Evolutionary conservation across 64 coral and sea anemone genomes (phyloP), one percentile per base, ranked within the genome.

Genomic region (Hydrozoanthus tunicans): DNA sequence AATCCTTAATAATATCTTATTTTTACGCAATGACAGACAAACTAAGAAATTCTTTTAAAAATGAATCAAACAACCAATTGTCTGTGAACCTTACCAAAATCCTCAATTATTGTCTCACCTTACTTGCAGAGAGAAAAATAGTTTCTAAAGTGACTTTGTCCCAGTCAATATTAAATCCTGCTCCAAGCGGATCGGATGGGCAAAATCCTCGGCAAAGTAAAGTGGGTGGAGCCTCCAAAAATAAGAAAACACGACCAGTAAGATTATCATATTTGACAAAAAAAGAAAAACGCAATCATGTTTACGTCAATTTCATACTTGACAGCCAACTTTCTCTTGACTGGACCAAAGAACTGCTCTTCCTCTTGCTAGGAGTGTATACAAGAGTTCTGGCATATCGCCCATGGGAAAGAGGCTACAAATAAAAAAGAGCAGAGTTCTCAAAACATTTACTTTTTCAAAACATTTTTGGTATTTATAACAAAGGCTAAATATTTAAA

Each of bases 341-440:
- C 97, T 99, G 25, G 97, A 99, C 97, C 97, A 99, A 5, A 99
- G 79, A 59, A 99, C 92, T 78, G 97, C 97, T 92, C 81, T 96
- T 79, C 97, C 97, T 82, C 96, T 99, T 17, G 97, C 94, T 77
- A 99, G 89, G 8, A 99, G 91, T 23, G 79, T 81, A 83, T 96
- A 81, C 23, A 99, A 79, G 20, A 99, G 89, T 86, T 99, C 97
- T 60, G 97, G 97, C 97, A 99, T 99, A 73, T 99, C 97, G 76
- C 97, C 97, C 90, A 95, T 92, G 3, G 97, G 94, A 89, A 99
- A 99, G 56, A 99, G 91, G 20, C 97, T 99, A 59, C 58, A 83
- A 85, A 71, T 53, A 81, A 27, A 64, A n/a, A 9, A 73, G 15
- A 89, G 32, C 2, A 43, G 32, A 43, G 32, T 43, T 43, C 32